Percentiles rank a stretch among this genome's conserved stretches.
These are phyloP conservation scores for Xylophagus ater DNA, from an alignment of 2,888 invertebrate genomes.

Conservation along the genomic window DNA sequence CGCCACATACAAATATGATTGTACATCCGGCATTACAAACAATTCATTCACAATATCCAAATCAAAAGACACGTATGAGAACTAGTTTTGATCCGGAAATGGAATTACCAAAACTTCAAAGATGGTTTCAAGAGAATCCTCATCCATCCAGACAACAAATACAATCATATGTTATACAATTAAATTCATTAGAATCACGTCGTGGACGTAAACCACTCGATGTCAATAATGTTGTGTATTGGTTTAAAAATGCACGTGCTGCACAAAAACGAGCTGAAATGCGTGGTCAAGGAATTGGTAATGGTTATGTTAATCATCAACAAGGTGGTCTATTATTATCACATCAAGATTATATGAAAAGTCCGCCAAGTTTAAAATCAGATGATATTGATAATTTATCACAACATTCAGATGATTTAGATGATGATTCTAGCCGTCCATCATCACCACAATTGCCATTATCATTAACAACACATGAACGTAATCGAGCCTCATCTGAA, in stretches of 20 bases:
- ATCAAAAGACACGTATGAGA: constrained; percentile 87
- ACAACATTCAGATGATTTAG: constrained; percentile 55
- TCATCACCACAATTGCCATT: constrained; percentile 57
- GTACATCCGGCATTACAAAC: constrained; percentile 66
- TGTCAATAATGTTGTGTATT: constrained; percentile 90
- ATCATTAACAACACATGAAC: constrained; percentile 52
- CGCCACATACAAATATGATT: constrained; percentile 28
- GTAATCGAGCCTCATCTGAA: constrained; percentile 31
- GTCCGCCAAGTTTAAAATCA: constrained; percentile 47
- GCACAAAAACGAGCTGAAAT: constrained; percentile 87
- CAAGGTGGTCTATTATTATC: constrained; percentile 46
- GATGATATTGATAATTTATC: constrained; percentile 55
- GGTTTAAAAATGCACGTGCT: constrained; percentile 96
- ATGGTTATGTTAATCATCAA: constrained; percentile 36
- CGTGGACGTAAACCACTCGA: constrained; percentile 88
- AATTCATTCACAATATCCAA: constrained; percentile 50
- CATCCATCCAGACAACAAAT: constrained; percentile 96
- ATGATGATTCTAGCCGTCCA: constrained; percentile 53
- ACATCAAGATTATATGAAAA: constrained; percentile 54
- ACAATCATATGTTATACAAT: constrained; percentile 85
- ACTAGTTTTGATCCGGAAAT: constrained; percentile 95
- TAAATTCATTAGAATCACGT: constrained; percentile 86
- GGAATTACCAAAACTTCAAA: constrained; percentile 89
- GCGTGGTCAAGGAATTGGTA: constrained; percentile 42
- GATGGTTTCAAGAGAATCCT: constrained; percentile 95